Evolutionary conservation across 2,113 vertebrate species (phyloP), one percentile per base, ranked within the genome.

Genomic region (Seriola aureovittata): DNA sequence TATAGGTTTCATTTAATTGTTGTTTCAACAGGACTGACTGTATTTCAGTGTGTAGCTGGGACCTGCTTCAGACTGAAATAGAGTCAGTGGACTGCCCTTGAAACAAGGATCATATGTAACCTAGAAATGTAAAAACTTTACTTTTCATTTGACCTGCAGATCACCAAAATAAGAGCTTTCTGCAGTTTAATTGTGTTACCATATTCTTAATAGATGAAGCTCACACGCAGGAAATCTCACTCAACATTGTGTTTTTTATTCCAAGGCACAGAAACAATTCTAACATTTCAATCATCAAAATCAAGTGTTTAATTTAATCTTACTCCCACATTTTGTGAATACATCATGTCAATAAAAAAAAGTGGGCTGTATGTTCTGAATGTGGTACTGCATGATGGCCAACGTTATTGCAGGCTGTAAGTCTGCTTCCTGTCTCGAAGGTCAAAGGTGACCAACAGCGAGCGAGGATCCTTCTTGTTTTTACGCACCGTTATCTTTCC

Each of bases 391-490:
- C 1, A 12, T 59, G 23, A 38, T 0, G 0, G 71, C 4, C 9
- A 65, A 32, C 3, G 17, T 93, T 86, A 98, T 85, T 98, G 97
- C 3, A 99, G 94, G 81, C 91, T 92, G 50, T 99, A 99, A 2
- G 93, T 97, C 76, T 96, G 97, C 81, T 96, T 96, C 0, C 64
- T 79, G 66, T 95, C 95, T 68, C 91, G 93, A 69, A 99, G 65
- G 0, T 88, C 90, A 23, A 99, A 91, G 5, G 94, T 97, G 87
- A 98, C 94, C 4, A 96, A 86, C 76, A 99, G 96, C 0, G 98
- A 96, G 1, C 98, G 96, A 0, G 97, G 98, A 88, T 99, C 97
- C 87, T 97, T 99, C 71, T 94, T 96, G 93, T 99, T 98, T 80
- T 97, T 99, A 71, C 96, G 90, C 25, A 99, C 95, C 0, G 76